Percentiles rank a stretch among this genome's conserved stretches.
phyloP scores from a whole-genome alignment of 2,113 vertebrate species.

The Synchiropus splendidus region DNA sequence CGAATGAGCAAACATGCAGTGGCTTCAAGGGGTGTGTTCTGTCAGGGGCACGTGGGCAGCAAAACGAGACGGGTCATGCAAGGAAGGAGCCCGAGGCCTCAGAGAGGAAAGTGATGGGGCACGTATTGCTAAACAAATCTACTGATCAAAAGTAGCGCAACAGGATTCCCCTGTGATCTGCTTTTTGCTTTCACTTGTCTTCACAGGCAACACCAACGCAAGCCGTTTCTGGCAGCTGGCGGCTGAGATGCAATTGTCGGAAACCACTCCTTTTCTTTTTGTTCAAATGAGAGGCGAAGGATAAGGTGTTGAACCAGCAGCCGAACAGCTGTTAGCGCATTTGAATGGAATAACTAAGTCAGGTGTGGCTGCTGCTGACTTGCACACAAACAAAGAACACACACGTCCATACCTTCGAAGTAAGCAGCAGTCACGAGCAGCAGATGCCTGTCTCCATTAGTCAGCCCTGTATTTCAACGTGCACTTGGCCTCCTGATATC shows the following conservation, averaged over 20 bases:
- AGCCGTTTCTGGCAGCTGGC: not conserved
- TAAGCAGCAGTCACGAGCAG: too few relatives aligned
- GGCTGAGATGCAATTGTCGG: not conserved
- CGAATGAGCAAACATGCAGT: not conserved
- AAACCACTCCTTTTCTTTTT: conserved; percentile 7
- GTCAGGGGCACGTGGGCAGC: conserved; percentile 6
- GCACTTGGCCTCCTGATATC: too few relatives aligned
- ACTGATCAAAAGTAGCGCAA: too few relatives aligned
- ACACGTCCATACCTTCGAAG: too few relatives aligned
- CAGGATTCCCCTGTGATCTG: too few relatives aligned
- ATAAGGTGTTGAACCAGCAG: conserved; percentile 7
- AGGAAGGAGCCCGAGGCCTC: conserved; percentile 12
- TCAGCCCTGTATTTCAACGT: too few relatives aligned
- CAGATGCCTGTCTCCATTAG: too few relatives aligned
- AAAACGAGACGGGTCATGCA: conserved; percentile 20
- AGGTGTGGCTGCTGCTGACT: conserved; percentile 28
- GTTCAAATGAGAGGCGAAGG: conserved; percentile 15
- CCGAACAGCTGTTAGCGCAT: conserved; percentile 25
- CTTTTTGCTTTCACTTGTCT: too few relatives aligned
- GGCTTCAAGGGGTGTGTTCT: conserved; percentile 19
- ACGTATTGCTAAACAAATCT: not conserved
- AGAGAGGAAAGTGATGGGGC: conserved; percentile 3
- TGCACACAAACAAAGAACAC: not conserved
- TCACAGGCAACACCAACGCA: too few relatives aligned
- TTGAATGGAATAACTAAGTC: conserved; percentile 22